Conservation (phyloP, 1,140 invertebrate species). For the Thaumatotibia leucotreta region DNA sequence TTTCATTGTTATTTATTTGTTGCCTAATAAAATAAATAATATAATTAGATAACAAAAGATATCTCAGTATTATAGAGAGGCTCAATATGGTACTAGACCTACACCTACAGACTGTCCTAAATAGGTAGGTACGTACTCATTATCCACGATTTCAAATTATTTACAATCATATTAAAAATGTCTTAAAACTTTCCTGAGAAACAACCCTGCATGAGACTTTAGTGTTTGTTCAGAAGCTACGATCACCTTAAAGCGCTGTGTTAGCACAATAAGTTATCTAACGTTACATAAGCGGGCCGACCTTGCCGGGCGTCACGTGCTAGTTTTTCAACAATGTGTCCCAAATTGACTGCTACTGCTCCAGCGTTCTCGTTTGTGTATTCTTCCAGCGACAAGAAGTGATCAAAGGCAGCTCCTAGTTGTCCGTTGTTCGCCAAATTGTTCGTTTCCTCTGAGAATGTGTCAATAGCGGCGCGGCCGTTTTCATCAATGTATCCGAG, state of each 20-base stretch:
- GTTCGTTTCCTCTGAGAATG: slow-evolving; percentile 31
- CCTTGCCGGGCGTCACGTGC: slow-evolving; percentile 19
- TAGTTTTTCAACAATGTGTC: slow-evolving; percentile 51
- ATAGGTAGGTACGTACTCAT: too few species aligned
- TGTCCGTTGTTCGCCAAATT: slow-evolving; percentile 26
- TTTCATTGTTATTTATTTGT: too few species aligned
- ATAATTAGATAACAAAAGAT: too few species aligned
- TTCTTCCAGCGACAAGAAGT: slow-evolving; percentile 42
- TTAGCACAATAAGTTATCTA: slow-evolving; percentile 11
- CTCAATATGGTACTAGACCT: too few species aligned
- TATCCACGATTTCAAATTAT: too few species aligned
- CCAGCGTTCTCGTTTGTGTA: slow-evolving; percentile 49
- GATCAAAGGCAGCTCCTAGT: slow-evolving; percentile 44
- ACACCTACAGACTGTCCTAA: too few species aligned
- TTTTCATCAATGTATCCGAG: slow-evolving; percentile 52
- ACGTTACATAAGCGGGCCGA: slow-evolving; percentile 25
- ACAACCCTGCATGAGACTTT: too few species aligned
- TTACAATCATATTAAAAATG: too few species aligned
- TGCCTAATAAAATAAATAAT: too few species aligned
- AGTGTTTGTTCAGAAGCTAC: too few species aligned
- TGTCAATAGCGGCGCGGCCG: slow-evolving; percentile 44
- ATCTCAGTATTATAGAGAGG: too few species aligned
- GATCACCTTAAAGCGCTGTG: background rate
- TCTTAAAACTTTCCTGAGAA: too few species aligned
- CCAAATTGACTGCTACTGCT: slow-evolving; percentile 52